phyloP scores from a whole-genome alignment of 1,140 invertebrate species.

The Papilio polyxenes region DNA sequence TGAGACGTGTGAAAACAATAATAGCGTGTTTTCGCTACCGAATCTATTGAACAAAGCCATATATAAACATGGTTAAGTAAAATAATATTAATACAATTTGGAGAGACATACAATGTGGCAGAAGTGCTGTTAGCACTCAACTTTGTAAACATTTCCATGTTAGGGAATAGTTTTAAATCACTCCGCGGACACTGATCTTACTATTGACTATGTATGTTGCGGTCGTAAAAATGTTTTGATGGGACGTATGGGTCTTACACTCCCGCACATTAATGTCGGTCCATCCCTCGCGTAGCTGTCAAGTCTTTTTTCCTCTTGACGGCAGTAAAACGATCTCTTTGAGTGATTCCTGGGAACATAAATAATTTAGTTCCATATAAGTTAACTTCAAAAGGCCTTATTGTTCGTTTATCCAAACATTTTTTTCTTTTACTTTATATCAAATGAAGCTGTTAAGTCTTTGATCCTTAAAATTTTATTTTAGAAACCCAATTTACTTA shows the following conservation, averaged over 20 bases:
- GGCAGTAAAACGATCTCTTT: conserved; percentile 66
- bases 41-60: too few species aligned
- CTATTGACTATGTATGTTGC: conserved; percentile 59
- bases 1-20: too few species aligned
- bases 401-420: conserved; percentile 54
- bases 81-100: background rate
- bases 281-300: conserved; percentile 49
- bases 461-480: conserved; percentile 39
- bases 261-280: conserved; percentile 61
- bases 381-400: conserved; percentile 61
- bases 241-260: conserved; percentile 55
- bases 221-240: conserved; percentile 70
- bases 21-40: too few species aligned
- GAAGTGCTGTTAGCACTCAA: background rate
- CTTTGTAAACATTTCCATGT: conserved; percentile 29
- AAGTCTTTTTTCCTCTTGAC: conserved; percentile 55
- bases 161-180: conserved; percentile 63
- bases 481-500: conserved; percentile 40
- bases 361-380: conserved; percentile 60
- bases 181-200: conserved; percentile 53
- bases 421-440: conserved; percentile 42
- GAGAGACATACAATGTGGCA: background rate
- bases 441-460: conserved; percentile 12
- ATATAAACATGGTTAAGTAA: background rate
- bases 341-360: conserved; percentile 68